A percentile compares a stretch with the other conserved stretches of the same genome.
These are phyloP conservation scores for Alviniconcha marisindica DNA, from an alignment of 1,140 invertebrate genomes.

Conservation along the genomic window DNA sequence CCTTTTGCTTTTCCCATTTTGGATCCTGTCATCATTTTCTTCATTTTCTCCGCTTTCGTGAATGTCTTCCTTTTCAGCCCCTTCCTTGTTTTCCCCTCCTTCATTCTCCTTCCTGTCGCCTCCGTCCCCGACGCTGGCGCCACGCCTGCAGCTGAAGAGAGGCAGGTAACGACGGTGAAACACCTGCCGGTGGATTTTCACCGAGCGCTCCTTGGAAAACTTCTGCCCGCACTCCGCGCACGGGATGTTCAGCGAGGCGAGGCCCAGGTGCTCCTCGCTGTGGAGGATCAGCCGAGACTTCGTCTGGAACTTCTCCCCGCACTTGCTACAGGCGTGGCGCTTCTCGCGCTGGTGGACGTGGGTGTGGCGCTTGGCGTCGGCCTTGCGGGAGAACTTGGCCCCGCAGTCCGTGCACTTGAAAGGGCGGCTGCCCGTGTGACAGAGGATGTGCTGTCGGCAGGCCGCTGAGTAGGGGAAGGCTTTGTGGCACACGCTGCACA, in stretches of 20 bases:
- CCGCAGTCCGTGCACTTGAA: slow-evolving; percentile 43
- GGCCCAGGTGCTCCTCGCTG: background rate
- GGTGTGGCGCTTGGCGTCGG: slow-evolving; percentile 63
- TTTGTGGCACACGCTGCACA: slow-evolving; percentile 18
- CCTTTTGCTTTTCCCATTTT: background rate
- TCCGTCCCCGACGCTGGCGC: background rate
- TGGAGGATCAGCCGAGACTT: background rate
- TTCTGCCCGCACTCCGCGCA: slow-evolving; percentile 22
- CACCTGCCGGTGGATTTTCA: background rate
- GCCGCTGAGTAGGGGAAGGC: background rate
- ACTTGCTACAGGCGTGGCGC: slow-evolving; percentile 36
- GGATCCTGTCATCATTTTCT: background rate
- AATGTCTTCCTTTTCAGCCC: too few relatives aligned
- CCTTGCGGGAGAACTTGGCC: slow-evolving; percentile 57
- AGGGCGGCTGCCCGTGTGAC: slow-evolving; percentile 47
- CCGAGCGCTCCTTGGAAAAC: background rate
- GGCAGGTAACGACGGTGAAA: background rate
- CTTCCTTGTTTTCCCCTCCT: slow-evolving; percentile 16
- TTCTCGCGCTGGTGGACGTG: slow-evolving; percentile 52
- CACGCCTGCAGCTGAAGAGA: slow-evolving; percentile 10
- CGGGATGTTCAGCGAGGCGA: background rate
- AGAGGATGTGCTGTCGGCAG: slow-evolving; percentile 34
- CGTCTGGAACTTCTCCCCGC: slow-evolving; percentile 31
- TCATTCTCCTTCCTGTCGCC: background rate
- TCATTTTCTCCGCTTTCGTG: slow-evolving; percentile 2